phyloP scores from a whole-genome alignment of 1,140 invertebrate species.

The Oedothorax gibbosus region DNA sequence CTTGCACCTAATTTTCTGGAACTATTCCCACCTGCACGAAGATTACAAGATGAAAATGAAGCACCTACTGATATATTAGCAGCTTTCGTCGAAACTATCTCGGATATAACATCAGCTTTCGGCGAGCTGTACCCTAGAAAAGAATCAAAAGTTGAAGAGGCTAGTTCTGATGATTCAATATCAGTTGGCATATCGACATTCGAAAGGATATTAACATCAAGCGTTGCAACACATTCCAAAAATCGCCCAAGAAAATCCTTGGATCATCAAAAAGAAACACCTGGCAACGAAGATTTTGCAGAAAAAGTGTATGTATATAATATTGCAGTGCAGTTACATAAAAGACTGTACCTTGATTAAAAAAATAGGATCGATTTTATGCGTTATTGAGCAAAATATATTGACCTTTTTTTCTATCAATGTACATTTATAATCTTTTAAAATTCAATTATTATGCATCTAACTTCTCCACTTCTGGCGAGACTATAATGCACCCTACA shows the following conservation, averaged over 20 bases:
- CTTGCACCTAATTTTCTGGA: conserved; percentile 18
- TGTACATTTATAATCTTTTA: too few species aligned
- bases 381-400: too few species aligned
- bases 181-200: conserved; percentile 44
- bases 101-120: conserved; percentile 31
- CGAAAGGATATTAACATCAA: conserved; percentile 43
- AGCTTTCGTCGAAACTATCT: conserved; percentile 39
- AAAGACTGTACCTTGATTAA: too few species aligned
- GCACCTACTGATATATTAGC: conserved; percentile 32
- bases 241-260: conserved; percentile 9
- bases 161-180: conserved; percentile 45
- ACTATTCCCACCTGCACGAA: conserved; percentile 22
- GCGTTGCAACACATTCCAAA: neutral
- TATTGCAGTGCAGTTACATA: too few species aligned
- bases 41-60: conserved; percentile 17
- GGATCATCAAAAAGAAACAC: conserved; percentile 13
- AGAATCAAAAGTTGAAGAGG: conserved; percentile 33
- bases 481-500: too few species aligned
- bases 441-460: too few species aligned
- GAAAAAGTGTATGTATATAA: conserved; percentile 21
- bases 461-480: too few species aligned
- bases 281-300: neutral
- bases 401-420: too few species aligned
- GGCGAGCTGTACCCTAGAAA: conserved; percentile 34
- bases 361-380: too few species aligned